Evolutionary conservation across 2,888 invertebrate species (phyloP).

Genomic region (Leptopterna dolabrata): DNA sequence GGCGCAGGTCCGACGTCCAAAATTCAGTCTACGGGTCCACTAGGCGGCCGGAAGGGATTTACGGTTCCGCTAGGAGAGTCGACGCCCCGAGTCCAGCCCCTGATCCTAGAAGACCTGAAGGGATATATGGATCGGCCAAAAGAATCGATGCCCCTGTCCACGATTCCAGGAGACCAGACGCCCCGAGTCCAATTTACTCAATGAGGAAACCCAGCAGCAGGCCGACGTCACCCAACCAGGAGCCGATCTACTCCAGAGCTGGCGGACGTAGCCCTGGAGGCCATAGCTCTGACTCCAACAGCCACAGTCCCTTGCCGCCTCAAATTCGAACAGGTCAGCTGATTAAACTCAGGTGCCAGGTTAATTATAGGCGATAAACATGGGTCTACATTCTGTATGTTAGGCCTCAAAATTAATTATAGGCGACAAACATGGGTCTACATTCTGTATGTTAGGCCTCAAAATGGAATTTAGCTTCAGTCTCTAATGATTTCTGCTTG

Average conservation of each 20-base stretch:
- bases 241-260: conserved; percentile 44
- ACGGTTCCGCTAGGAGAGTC: background rate
- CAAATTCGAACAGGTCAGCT: background rate
- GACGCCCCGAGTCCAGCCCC: background rate
- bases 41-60: background rate
- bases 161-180: background rate
- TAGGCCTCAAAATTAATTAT: too few species aligned
- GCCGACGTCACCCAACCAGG: conserved; percentile 37
- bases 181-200: background rate
- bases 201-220: background rate
- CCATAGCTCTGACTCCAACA: conserved; percentile 34
- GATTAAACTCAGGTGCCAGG: too few species aligned
- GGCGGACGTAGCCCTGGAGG: conserved; percentile 43
- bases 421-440: too few species aligned
- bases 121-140: background rate
- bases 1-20: background rate
- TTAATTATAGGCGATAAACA: too few species aligned
- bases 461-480: too few species aligned
- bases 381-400: too few species aligned
- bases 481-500: too few species aligned
- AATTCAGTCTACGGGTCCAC: conserved; percentile 12
- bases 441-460: too few species aligned
- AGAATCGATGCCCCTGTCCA: background rate
- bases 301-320: conserved; percentile 35
- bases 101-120: background rate